Percentiles rank a stretch among this genome's conserved stretches.
Evolutionary conservation across 2,113 vertebrate genomes (phyloP).

Genomic region (Leptobrachium leishanense): DNA sequence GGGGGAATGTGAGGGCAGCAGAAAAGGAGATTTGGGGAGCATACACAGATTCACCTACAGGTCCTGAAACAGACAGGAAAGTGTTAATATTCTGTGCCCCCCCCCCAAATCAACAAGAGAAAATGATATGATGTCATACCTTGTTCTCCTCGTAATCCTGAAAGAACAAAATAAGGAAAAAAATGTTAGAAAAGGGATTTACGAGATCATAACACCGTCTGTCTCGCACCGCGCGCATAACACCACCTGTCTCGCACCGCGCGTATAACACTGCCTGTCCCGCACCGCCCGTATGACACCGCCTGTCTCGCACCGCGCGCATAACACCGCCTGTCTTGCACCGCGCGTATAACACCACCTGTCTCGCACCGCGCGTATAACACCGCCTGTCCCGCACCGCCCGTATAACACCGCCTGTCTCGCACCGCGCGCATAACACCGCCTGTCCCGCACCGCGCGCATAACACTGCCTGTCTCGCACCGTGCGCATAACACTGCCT

Average conservation of each 20-base stretch:
- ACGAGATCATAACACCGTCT: background rate
- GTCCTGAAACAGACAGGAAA: constrained; percentile 55
- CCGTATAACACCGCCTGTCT: background rate
- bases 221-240: background rate
- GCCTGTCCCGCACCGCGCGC: background rate
- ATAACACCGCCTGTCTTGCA: background rate
- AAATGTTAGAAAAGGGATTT: background rate
- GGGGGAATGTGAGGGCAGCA: constrained; percentile 77
- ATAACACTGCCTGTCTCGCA: background rate
- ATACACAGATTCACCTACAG: constrained; percentile 67
- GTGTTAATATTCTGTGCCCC: background rate
- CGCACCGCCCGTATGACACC: background rate
- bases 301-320: background rate
- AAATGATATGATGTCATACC: constrained; percentile 64
- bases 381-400: background rate
- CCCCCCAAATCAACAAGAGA: too few relatives aligned
- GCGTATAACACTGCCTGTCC: background rate
- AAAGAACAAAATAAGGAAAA: constrained; percentile 43
- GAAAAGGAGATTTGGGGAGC: constrained; percentile 83
- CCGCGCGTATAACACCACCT: background rate
- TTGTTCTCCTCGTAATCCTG: constrained; percentile 84
- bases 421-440: too few relatives aligned
- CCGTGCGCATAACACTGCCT: background rate
- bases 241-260: background rate
- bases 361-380: background rate